Conservation (phyloP, 2,113 vertebrate genomes). For the Thermophis baileyi region DNA sequence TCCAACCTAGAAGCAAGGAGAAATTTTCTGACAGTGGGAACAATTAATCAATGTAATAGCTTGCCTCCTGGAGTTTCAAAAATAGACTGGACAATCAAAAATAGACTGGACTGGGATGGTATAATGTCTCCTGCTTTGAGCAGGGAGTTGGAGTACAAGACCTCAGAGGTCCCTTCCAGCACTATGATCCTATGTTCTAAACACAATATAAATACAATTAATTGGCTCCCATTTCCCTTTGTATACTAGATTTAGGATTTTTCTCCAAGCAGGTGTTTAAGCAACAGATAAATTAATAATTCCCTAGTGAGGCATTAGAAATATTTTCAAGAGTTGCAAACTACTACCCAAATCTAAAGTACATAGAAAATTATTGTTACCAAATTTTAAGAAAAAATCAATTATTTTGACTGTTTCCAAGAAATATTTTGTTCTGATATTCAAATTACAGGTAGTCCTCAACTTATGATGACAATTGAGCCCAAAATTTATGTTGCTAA, state of each 20-base stretch:
- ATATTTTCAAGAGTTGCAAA: neutral
- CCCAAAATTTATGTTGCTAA: no score
- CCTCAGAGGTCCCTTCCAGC: no score
- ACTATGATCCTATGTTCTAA: neutral
- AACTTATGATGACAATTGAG: no score
- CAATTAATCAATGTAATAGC: no score
- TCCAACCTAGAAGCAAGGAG: no score
- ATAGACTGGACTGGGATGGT: no score
- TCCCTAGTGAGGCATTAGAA: constrained; percentile 12
- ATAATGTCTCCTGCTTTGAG: no score
- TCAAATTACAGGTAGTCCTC: neutral
- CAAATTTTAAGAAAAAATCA: constrained; percentile 28
- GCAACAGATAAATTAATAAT: constrained; percentile 28
- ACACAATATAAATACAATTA: constrained; percentile 18
- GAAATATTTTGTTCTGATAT: neutral
- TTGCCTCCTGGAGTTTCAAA: no score
- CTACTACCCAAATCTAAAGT: neutral
- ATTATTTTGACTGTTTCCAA: constrained; percentile 9
- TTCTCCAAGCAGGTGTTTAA: neutral
- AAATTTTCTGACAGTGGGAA: no score
- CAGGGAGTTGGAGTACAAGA: no score
- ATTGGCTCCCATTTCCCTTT: constrained; percentile 23
- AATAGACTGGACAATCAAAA: no score
- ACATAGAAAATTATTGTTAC: constrained; percentile 17
- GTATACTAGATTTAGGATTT: constrained; percentile 12